These are phyloP conservation scores for Eulimnadia texana DNA, from an alignment of 1,140 invertebrate species.

Conservation along the genomic window DNA sequence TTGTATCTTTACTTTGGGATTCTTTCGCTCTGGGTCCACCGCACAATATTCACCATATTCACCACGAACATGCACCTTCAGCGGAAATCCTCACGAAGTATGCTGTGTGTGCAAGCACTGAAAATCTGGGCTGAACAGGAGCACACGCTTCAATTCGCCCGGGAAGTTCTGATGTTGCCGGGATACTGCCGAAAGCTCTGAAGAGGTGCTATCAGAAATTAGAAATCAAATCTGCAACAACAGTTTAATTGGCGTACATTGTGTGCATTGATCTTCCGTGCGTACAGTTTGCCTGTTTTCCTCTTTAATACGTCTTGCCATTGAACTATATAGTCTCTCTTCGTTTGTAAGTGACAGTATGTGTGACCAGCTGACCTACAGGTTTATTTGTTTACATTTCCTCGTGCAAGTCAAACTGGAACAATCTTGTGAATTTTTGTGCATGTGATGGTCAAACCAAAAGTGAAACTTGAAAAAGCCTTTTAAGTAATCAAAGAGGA, in stretches of 20 bases:
- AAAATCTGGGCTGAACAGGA: neutral
- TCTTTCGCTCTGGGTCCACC: neutral
- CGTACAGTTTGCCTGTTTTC: neutral
- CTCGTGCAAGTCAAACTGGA: too few species aligned
- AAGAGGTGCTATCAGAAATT: too few species aligned
- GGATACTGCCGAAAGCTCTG: neutral
- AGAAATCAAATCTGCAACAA: too few species aligned
- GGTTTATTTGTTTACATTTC: too few species aligned
- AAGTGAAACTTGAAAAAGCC: too few species aligned
- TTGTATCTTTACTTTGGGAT: constrained; percentile 3
- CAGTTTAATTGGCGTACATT: too few species aligned
- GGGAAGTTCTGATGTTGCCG: neutral
- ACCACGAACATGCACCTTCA: neutral
- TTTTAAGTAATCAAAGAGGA: too few species aligned
- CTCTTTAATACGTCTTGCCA: neutral
- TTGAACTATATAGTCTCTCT: neutral
- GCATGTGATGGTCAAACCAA: too few species aligned
- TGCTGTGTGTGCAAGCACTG: neutral
- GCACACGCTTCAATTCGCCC: neutral
- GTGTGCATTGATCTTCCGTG: too few species aligned
- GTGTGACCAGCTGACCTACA: too few species aligned
- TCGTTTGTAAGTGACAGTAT: too few species aligned
- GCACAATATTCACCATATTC: constrained; percentile 9
- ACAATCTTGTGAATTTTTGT: too few species aligned
- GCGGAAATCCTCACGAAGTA: neutral